phyloP scores from a whole-genome alignment of 2,888 invertebrate genomes.

The Bombylius discolor region DNA sequence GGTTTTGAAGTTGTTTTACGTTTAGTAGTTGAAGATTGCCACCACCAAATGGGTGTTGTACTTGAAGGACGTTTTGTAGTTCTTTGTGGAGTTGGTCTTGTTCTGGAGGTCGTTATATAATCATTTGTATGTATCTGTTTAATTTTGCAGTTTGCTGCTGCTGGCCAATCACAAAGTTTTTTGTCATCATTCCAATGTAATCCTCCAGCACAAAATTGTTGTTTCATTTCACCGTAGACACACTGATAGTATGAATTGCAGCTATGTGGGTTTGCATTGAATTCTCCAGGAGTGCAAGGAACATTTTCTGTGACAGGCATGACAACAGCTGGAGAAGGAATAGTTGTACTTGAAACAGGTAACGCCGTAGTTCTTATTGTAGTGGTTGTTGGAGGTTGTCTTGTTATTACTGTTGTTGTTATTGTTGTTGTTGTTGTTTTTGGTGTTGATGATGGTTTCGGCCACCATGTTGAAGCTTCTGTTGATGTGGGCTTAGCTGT shows the following conservation, averaged over 20 bases:
- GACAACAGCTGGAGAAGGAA: constrained; percentile 36
- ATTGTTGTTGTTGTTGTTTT: constrained; percentile 22
- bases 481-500: constrained; percentile 26
- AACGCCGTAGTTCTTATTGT: constrained; percentile 17
- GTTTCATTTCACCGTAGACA: constrained; percentile 53
- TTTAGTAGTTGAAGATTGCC: constrained; percentile 21
- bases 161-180: constrained; percentile 70
- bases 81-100: constrained; percentile 21
- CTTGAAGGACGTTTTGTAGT: constrained; percentile 19
- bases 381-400: constrained; percentile 21
- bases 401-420: constrained; percentile 17
- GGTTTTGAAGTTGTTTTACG: constrained; percentile 26
- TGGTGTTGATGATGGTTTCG: constrained; percentile 14
- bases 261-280: constrained; percentile 48
- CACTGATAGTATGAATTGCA: constrained; percentile 69
- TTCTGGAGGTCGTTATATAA: constrained; percentile 28
- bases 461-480: constrained; percentile 34
- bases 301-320: constrained; percentile 35
- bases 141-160: constrained; percentile 50
- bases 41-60: constrained; percentile 21
- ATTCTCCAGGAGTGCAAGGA: constrained; percentile 40
- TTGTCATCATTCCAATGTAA: constrained; percentile 61
- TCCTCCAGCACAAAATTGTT: constrained; percentile 65
- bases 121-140: constrained; percentile 20
- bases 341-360: constrained; percentile 25